Conservation (phyloP, 2,797 vertebrate species). For the Anguilla marmorata region DNA sequence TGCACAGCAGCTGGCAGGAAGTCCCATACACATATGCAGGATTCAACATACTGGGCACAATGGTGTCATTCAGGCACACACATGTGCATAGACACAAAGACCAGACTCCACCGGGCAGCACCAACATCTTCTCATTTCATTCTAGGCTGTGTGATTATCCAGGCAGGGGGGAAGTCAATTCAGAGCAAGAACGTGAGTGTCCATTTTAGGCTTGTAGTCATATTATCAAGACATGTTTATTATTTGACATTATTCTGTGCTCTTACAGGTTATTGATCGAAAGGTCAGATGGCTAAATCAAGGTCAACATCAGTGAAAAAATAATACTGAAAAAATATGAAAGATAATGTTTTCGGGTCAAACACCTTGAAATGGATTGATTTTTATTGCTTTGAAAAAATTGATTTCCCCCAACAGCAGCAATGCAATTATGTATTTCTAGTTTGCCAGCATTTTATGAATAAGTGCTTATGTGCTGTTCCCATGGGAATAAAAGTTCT, state of each 20-base stretch:
- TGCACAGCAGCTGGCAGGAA: conserved; percentile 44
- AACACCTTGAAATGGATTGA: neutral
- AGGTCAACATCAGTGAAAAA: neutral
- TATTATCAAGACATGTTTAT: neutral
- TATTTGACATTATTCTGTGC: neutral
- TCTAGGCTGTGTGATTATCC: conserved; percentile 40
- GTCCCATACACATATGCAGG: conserved; percentile 34
- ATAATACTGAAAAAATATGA: neutral
- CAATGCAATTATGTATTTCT: neutral
- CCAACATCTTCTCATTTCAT: conserved; percentile 43
- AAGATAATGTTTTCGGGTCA: neutral
- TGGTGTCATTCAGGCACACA: conserved; percentile 29
- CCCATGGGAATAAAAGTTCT: neutral
- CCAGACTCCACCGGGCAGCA: conserved; percentile 13
- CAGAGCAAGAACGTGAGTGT: conserved; percentile 10
- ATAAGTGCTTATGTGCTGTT: neutral
- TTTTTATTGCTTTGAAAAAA: neutral
- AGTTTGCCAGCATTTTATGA: no score
- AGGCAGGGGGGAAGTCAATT: conserved; percentile 27
- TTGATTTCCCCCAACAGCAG: neutral
- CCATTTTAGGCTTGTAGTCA: neutral
- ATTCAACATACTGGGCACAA: conserved; percentile 28
- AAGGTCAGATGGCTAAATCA: neutral
- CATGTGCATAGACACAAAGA: conserved; percentile 25
- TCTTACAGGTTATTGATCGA: neutral